Conservation (phyloP, 2,113 vertebrate genomes). For the Chloroceryle aenea region DNA sequence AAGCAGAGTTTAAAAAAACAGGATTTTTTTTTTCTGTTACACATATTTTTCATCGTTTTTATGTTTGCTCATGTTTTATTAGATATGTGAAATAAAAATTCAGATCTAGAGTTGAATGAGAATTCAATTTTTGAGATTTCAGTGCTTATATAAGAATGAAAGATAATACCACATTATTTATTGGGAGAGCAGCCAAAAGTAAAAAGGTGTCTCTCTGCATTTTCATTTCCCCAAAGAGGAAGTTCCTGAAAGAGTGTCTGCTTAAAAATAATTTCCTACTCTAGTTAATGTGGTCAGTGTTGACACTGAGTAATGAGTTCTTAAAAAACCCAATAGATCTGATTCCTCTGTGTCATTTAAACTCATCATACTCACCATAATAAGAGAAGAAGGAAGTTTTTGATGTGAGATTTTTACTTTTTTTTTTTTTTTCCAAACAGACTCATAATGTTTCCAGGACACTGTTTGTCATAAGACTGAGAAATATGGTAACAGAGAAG, state of each 20-base stretch:
- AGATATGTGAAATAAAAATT: not conserved
- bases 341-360: not conserved
- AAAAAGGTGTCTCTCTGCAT: rapidly evolving
- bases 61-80: not conserved
- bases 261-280: not conserved
- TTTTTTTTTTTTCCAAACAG: not conserved
- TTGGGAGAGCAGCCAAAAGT: not conserved
- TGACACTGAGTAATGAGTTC: not conserved
- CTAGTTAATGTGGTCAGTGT: not conserved
- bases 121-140: not conserved
- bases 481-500: not conserved
- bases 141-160: not conserved
- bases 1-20: not conserved
- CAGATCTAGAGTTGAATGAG: not conserved
- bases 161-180: not conserved
- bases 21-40: not conserved
- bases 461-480: not conserved
- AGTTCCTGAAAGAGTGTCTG: not conserved
- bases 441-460: not conserved
- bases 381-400: not conserved
- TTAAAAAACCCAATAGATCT: not conserved
- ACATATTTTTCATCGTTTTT: rapidly evolving
- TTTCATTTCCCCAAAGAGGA: not conserved
- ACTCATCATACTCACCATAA: not conserved
- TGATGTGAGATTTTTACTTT: too few species aligned